Base-by-base conservation (phyloP, 2,113 vertebrate species). In the Bostrychus sinensis region DNA sequence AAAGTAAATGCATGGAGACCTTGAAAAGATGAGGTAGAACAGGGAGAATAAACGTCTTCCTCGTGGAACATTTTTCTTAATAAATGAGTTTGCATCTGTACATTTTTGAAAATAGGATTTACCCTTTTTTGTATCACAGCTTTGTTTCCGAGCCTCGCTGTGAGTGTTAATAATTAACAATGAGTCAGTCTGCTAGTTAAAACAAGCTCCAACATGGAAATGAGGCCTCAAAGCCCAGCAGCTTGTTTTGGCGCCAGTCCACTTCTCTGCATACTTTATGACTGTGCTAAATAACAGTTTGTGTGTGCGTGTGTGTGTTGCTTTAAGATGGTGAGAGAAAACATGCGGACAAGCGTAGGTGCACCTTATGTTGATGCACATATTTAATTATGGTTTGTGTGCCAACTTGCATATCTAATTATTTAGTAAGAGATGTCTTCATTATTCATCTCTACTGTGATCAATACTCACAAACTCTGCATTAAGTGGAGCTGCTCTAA, bases 161-260 rank as follows among this genome's bases (percentile, higher is more conserved):
- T 68, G 72, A 82, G 73, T 71, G 74, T 88, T 85, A 89, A 90
- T 89, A 86, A 88, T 86, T 89, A 75, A 89, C 46, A 39, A 86
- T 48, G 68, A 86, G 73, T 89, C 77, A 69, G 75, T 85, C 77
- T 80, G 78, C 78, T 77, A 70, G 77, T 81, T 85, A 83, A 88
- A 86, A 85, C 62, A 48, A 74, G 78, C 42, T 86, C 75, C 80
- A 74, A 67, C 82, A 84, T 88, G 80, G 77, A 89, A 90, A 85
- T 85, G 65, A 89, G 82, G 56, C 73, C 85, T 80, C 80, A 72
- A 77, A 88, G 77, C 85, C 84, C 77, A 75, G 61, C 56, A 77
- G 84, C 78, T 84, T 75, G 68, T 82, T 85, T 84, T 84, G 85
- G 82, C 82, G 3, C 58, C 54, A 43, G 72, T 81, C 82, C 75